phyloP scores from a whole-genome alignment of 2,113 vertebrate species.

The Psettodes erumei region DNA sequence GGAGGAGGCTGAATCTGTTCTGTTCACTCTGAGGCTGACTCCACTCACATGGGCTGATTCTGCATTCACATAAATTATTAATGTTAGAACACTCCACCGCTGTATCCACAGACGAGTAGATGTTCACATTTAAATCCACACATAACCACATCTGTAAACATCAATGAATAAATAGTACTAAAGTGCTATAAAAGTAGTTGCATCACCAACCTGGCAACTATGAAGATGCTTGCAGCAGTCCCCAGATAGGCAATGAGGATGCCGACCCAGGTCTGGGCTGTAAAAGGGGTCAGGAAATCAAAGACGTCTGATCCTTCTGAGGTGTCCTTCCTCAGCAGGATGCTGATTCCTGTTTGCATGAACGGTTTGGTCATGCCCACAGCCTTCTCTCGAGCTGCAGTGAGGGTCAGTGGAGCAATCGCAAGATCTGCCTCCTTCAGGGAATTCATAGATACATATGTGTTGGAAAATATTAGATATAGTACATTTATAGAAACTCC shows the following conservation, averaged over 20 bases:
- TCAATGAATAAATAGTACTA: not conserved
- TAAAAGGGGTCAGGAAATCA: slow-evolving; percentile 88
- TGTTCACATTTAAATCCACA: not conserved
- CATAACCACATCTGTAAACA: not conserved
- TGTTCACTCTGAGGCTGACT: slow-evolving; percentile 84
- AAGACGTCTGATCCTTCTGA: slow-evolving; percentile 82
- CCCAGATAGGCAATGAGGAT: slow-evolving; percentile 87
- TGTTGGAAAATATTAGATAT: not conserved
- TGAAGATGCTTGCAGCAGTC: slow-evolving; percentile 86
- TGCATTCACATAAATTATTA: slow-evolving; percentile 59
- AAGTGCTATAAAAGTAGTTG: not conserved
- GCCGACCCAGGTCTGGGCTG: slow-evolving; percentile 87
- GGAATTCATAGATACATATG: not conserved
- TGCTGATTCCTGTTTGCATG: slow-evolving; percentile 91
- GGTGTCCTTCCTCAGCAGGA: slow-evolving; percentile 86
- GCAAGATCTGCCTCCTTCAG: slow-evolving; percentile 89
- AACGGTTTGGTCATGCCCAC: slow-evolving; percentile 91
- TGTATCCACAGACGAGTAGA: not conserved
- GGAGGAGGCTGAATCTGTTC: slow-evolving; percentile 84
- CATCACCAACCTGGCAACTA: slow-evolving; percentile 84
- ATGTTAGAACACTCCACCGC: not conserved
- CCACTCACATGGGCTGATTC: slow-evolving; percentile 91
- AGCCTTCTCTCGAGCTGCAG: slow-evolving; percentile 84
- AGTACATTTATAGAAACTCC: not conserved
- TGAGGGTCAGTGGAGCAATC: slow-evolving; percentile 89